Percentiles rank a stretch among this genome's conserved stretches.
These are phyloP conservation scores for Caenorhabditis japonica DNA, from an alignment of 2,888 invertebrate species.

Conservation along the genomic window DNA sequence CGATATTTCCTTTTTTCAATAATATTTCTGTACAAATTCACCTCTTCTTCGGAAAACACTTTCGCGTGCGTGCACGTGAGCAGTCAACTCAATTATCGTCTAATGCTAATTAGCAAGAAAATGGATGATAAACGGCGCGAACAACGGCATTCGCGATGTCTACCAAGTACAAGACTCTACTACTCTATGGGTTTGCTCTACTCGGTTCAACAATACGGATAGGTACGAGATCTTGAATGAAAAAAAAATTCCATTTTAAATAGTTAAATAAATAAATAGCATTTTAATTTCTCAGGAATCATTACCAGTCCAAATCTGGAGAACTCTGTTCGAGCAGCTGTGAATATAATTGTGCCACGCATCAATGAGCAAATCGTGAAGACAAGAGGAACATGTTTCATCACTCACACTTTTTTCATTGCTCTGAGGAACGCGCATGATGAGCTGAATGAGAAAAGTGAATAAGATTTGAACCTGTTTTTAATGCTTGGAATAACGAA, in stretches of 20 bases:
- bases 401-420: constrained; percentile 32
- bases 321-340: constrained; percentile 39
- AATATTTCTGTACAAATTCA: too few species aligned
- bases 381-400: constrained; percentile 33
- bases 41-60: constrained; percentile 24
- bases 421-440: constrained; percentile 24
- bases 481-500: too few species aligned
- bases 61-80: constrained; percentile 10
- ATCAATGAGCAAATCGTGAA: constrained; percentile 46
- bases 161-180: constrained; percentile 7
- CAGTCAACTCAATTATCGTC: constrained; percentile 41
- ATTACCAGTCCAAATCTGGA: constrained; percentile 34
- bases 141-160: constrained; percentile 35
- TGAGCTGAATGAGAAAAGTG: constrained; percentile 36
- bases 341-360: constrained; percentile 44
- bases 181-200: not conserved
- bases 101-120: constrained; percentile 26
- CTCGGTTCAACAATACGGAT: constrained; percentile 18
- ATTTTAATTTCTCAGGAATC: constrained; percentile 21
- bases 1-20: too few species aligned
- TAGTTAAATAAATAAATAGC: not conserved
- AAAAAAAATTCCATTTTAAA: too few species aligned
- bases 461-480: not conserved
- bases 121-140: constrained; percentile 8
- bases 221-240: too few species aligned